Conservation (phyloP, 2,888 invertebrate species). For the Polymixis lichenea region DNA sequence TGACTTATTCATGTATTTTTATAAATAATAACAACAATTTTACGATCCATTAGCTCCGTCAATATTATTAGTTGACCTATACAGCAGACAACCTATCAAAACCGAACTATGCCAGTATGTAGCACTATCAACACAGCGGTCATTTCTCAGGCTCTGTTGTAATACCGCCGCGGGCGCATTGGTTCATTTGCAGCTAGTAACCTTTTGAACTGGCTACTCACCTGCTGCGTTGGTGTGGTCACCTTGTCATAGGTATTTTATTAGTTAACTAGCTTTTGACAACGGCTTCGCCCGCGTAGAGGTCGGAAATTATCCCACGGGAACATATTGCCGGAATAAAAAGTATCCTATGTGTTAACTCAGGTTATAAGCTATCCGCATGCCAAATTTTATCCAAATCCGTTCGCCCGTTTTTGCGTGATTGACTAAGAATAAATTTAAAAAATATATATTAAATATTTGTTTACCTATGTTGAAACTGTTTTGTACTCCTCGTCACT, state of each 20-base stretch:
- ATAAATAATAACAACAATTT: conserved; percentile 2
- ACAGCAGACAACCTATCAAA: conserved; percentile 26
- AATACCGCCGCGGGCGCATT: conserved; percentile 42
- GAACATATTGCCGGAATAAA: too few relatives aligned
- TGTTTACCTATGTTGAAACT: too few relatives aligned
- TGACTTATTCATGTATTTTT: too few relatives aligned
- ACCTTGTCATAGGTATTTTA: conserved; percentile 49
- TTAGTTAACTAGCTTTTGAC: background rate
- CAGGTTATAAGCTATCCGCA: too few relatives aligned
- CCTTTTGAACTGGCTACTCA: conserved; percentile 48
- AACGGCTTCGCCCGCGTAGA: too few relatives aligned
- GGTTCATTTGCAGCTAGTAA: conserved; percentile 37
- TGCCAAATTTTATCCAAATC: too few relatives aligned
- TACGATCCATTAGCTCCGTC: background rate
- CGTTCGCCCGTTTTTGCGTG: too few relatives aligned
- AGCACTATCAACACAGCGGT: conserved; percentile 16
- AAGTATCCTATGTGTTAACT: too few relatives aligned
- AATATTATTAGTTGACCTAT: conserved; percentile 35
- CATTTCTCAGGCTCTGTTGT: conserved; percentile 26
- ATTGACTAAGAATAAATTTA: too few relatives aligned
- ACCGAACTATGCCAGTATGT: conserved; percentile 17
- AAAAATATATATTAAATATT: too few relatives aligned
- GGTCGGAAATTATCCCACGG: too few relatives aligned
- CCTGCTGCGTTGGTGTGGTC: conserved; percentile 42
- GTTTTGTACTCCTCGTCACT: too few relatives aligned